Evolutionary conservation across 2,888 invertebrate genomes (phyloP).

Genomic region (Monochamus alternatus): DNA sequence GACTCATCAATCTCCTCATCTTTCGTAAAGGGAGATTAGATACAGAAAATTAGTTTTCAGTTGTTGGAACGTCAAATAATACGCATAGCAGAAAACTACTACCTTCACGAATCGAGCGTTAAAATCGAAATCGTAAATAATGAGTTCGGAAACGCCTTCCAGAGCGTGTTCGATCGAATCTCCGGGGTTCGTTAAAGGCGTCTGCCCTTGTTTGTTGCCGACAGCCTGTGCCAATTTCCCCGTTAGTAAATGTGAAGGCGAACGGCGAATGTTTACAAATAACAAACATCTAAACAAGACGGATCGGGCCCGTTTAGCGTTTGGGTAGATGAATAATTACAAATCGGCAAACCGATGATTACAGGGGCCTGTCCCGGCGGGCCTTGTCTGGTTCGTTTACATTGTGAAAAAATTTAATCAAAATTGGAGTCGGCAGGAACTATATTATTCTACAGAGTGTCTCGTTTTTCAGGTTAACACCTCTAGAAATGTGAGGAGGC

Average conservation of each 20-base stretch:
- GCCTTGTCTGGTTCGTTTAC: slow-evolving; percentile 1
- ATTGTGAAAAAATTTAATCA: too few relatives aligned
- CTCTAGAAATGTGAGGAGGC: too few relatives aligned
- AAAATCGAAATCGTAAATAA: slow-evolving; percentile 15
- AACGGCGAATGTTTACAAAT: slow-evolving; percentile 37
- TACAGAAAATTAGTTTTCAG: too few relatives aligned
- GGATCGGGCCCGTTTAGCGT: slow-evolving; percentile 26
- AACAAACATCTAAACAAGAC: slow-evolving; percentile 40
- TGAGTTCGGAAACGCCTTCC: slow-evolving; percentile 11
- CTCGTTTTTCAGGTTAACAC: too few relatives aligned
- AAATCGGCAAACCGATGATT: slow-evolving; percentile 40
- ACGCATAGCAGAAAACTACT: too few relatives aligned
- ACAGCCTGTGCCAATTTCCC: slow-evolving; percentile 35
- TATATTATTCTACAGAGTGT: too few relatives aligned
- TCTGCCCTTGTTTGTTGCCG: slow-evolving; percentile 35
- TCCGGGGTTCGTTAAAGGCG: slow-evolving; percentile 7
- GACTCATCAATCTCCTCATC: too few relatives aligned
- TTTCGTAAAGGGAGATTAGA: too few relatives aligned
- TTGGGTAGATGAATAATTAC: slow-evolving; percentile 33
- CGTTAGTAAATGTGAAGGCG: slow-evolving; percentile 25
- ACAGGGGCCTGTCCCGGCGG: slow-evolving; percentile 37
- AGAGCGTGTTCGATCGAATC: slow-evolving; percentile 15
- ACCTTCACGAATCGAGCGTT: not conserved
- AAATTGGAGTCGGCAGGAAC: too few relatives aligned
- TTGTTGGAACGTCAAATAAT: too few relatives aligned